Conservation (phyloP, 2,888 invertebrate genomes). For the Andrena marginata region DNA sequence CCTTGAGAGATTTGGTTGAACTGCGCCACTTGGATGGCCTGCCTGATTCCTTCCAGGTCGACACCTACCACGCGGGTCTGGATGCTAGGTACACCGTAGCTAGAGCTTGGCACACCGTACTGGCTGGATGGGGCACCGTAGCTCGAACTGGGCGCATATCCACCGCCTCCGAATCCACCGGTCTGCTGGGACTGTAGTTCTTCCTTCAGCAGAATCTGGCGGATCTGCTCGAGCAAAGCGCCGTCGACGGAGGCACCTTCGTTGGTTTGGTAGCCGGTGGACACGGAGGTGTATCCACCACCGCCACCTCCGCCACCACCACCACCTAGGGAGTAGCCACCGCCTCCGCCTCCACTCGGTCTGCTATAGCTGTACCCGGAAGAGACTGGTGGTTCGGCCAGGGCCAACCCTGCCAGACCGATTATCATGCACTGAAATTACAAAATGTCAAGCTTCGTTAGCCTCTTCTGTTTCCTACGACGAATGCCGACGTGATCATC, state of each 20-base stretch:
- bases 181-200: conserved; percentile 89
- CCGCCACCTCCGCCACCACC: conserved; percentile 86
- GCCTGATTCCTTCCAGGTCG: conserved; percentile 94
- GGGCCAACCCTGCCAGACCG: conserved; percentile 91
- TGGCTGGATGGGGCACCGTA: conserved; percentile 86
- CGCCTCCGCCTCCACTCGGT: conserved; percentile 86
- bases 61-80: conserved; percentile 91
- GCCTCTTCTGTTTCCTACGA: neutral
- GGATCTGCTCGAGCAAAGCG: conserved; percentile 92
- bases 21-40: conserved; percentile 95
- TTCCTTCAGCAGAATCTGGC: conserved; percentile 93
- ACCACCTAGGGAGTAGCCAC: conserved; percentile 83
- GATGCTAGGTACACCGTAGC: conserved; percentile 88
- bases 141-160: conserved; percentile 81
- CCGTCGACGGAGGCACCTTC: conserved; percentile 94
- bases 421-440: conserved; percentile 92
- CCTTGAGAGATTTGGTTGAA: conserved; percentile 90
- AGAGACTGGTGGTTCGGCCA: conserved; percentile 89
- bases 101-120: conserved; percentile 88
- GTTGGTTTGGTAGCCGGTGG: conserved; percentile 92
- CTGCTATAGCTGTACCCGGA: conserved; percentile 85
- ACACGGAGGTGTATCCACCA: conserved; percentile 91
- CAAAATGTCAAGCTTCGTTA: neutral
- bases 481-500: neutral
- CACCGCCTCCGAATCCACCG: conserved; percentile 86